Percentiles rank a stretch among this genome's conserved stretches.
Evolutionary conservation across 2,113 vertebrate genomes (phyloP).

Genomic region (Spilogale gracilis): DNA sequence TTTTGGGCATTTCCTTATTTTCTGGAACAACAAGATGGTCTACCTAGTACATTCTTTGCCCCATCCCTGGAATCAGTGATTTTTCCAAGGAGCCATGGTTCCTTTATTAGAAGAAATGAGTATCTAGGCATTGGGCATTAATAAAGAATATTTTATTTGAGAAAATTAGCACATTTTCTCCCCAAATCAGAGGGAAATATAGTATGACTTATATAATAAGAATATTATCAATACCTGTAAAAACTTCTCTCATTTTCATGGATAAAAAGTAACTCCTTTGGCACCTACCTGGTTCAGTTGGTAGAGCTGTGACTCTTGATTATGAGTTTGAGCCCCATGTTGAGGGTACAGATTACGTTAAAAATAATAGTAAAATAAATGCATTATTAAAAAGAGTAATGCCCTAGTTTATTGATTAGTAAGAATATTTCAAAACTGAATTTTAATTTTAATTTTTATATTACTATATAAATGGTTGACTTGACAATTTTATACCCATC

Average conservation of each 20-base stretch:
- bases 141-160: neutral
- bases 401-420: neutral
- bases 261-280: neutral
- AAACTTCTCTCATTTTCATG: neutral
- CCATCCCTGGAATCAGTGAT: neutral
- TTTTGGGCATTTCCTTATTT: neutral
- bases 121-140: neutral
- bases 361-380: neutral
- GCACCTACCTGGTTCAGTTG: neutral
- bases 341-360: neutral
- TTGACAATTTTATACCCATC: neutral
- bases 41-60: neutral
- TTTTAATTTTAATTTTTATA: neutral
- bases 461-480: neutral
- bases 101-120: neutral
- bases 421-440: neutral
- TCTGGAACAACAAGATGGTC: neutral
- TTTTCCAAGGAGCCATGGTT: neutral
- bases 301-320: neutral
- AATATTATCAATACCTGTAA: neutral
- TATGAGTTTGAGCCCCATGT: neutral
- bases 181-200: neutral
- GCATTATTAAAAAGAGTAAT: neutral
- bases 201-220: neutral
- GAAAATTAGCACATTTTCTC: neutral